A percentile compares a stretch with the other conserved stretches of the same genome.
Conservation (phyloP, 1,140 invertebrate genomes). For the Rhopalosiphum padi region DNA sequence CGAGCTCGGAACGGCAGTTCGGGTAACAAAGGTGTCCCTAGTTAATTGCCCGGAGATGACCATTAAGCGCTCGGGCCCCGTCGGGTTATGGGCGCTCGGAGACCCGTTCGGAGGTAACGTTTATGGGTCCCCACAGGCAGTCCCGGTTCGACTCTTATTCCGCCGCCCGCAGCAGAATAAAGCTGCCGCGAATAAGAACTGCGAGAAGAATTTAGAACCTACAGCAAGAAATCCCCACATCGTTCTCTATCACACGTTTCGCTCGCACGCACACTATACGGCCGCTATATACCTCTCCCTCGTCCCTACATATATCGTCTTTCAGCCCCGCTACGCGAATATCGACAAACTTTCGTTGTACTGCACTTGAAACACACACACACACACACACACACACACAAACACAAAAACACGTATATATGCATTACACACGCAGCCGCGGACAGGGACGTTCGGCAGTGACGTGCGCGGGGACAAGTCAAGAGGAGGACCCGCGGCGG, state of each 20-base stretch:
- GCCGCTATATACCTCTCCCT: background rate
- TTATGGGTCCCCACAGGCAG: constrained; percentile 46
- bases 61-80: constrained; percentile 50
- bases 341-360: background rate
- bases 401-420: no score
- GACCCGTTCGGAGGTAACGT: constrained; percentile 51
- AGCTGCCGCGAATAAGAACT: background rate
- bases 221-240: background rate
- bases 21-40: constrained; percentile 51
- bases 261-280: background rate
- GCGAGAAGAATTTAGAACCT: background rate
- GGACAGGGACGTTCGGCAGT: no score
- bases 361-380: background rate
- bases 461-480: background rate
- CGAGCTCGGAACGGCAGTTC: constrained; percentile 19
- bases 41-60: constrained; percentile 55
- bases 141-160: constrained; percentile 14
- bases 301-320: background rate
- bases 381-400: background rate
- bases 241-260: background rate
- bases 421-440: background rate
- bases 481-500: background rate
- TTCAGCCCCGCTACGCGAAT: background rate
- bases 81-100: constrained; percentile 54
- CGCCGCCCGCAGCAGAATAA: background rate